Conservation (phyloP, 2,113 vertebrate genomes). For the Mugil cephalus region DNA sequence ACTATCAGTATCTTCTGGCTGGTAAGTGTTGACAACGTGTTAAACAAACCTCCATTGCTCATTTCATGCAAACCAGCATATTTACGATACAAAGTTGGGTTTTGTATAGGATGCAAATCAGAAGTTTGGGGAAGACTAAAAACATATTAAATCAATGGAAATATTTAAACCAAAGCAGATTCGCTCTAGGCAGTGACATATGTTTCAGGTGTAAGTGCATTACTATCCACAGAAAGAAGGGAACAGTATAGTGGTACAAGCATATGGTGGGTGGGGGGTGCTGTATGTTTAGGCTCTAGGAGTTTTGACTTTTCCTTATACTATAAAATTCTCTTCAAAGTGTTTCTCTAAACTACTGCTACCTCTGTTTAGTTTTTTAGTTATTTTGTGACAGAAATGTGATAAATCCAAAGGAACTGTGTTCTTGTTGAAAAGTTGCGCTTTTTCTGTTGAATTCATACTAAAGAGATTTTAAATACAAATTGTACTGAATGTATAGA, state of each 20-base stretch:
- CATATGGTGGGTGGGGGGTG: too few species aligned
- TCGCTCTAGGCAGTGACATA: neutral
- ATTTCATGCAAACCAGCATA: neutral
- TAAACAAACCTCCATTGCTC: neutral
- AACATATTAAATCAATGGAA: constrained; percentile 1
- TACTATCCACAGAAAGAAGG: too few species aligned
- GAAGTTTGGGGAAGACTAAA: neutral
- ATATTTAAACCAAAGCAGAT: neutral
- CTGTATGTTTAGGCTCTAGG: too few species aligned
- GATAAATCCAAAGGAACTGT: too few species aligned
- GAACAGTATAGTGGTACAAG: too few species aligned
- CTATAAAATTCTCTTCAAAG: too few species aligned
- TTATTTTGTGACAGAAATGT: too few species aligned
- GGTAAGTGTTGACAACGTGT: constrained; percentile 91
- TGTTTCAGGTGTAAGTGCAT: neutral
- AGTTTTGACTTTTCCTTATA: too few species aligned
- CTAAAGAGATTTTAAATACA: neutral
- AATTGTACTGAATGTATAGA: neutral
- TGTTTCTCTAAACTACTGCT: too few species aligned
- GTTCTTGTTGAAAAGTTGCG: too few species aligned
- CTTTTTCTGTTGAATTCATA: too few species aligned
- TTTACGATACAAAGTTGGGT: neutral
- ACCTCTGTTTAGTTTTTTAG: too few species aligned
- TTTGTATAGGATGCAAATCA: neutral
- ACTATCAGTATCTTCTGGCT: constrained; percentile 93